phyloP scores from a whole-genome alignment of 2,113 vertebrate species.

The Dolichallabes microphthalmus region DNA sequence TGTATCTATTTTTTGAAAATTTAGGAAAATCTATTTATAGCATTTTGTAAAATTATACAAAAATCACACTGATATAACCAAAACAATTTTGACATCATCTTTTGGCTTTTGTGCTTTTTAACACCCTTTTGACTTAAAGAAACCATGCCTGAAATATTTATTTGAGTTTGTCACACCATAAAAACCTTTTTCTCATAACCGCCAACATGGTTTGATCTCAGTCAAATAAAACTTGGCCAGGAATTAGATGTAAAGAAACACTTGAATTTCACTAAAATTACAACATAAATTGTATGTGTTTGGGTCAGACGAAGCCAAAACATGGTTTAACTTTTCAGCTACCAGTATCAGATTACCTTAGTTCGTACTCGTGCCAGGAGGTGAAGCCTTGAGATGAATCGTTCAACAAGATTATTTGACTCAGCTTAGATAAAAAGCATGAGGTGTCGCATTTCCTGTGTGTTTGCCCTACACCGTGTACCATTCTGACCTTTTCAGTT shows the following conservation, averaged over 20 bases:
- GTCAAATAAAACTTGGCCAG: neutral
- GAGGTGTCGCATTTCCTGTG: neutral
- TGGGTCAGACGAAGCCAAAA: neutral
- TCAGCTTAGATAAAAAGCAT: neutral
- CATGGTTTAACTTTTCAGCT: no score
- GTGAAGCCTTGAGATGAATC: neutral
- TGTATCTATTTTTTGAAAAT: no score
- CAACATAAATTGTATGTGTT: neutral
- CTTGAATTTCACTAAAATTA: neutral
- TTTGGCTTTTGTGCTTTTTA: no score
- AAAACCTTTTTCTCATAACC: no score
- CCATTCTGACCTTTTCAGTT: constrained; percentile 44
- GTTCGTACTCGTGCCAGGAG: neutral
- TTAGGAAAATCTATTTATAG: no score
- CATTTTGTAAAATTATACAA: no score
- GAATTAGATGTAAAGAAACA: neutral
- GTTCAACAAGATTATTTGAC: neutral
- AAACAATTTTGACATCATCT: no score
- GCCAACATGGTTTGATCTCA: no score
- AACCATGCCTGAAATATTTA: no score
- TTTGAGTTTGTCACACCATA: no score
- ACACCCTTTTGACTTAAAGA: no score
- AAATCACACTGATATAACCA: no score
- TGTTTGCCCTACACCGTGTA: constrained; percentile 12
- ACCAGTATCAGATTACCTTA: neutral